These are phyloP conservation scores for Mythimna albipuncta DNA, from an alignment of 2,888 invertebrate species.

Conservation along the genomic window DNA sequence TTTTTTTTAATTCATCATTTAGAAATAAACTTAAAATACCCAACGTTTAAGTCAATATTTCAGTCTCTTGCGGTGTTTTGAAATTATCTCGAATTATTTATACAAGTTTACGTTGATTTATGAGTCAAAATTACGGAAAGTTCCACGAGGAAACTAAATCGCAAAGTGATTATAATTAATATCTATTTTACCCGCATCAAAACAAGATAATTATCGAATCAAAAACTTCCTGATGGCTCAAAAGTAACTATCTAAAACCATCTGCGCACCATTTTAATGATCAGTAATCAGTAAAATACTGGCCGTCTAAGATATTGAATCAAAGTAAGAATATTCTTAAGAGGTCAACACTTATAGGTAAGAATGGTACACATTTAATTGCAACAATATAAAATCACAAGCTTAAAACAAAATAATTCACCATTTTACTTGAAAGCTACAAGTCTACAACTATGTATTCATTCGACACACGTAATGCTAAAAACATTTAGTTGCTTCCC, in stretches of 20 bases:
- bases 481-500: slow-evolving; percentile 35
- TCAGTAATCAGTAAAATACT: neutral
- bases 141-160: neutral
- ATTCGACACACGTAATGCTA: slow-evolving; percentile 17
- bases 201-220: neutral
- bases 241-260: neutral
- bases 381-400: neutral
- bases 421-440: neutral
- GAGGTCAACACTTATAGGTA: neutral
- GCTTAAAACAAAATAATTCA: neutral
- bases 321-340: neutral
- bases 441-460: neutral
- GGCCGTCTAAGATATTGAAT: neutral
- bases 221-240: neutral
- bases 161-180: too few relatives aligned
- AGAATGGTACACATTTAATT: neutral
- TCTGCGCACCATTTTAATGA: neutral
- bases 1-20: too few relatives aligned
- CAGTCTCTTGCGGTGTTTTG: too few relatives aligned
- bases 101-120: slow-evolving; percentile 1
- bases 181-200: neutral
- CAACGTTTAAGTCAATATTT: too few relatives aligned
- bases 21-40: too few relatives aligned
- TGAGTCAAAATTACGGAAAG: neutral
- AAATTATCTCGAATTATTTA: too few relatives aligned